A percentile compares a stretch with the other conserved stretches of the same genome.
These are phyloP conservation scores for Dipodomys merriami DNA, from an alignment of 2,113 vertebrate species.

Conservation along the genomic window DNA sequence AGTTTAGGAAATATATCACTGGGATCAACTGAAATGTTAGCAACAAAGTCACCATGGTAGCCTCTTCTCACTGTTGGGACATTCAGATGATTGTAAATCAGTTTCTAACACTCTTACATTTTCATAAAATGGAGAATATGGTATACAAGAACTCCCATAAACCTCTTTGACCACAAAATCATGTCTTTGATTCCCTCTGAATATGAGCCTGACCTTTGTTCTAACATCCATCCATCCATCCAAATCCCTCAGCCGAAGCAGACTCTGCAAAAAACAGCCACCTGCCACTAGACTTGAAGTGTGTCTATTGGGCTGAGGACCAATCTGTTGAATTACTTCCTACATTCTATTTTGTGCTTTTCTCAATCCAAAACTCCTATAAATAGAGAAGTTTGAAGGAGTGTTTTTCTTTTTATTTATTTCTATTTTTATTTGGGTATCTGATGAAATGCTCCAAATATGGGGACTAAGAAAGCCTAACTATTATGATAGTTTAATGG, in stretches of 20 bases:
- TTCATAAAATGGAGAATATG: slow-evolving; percentile 24
- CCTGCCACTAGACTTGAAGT: background rate
- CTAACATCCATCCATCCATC: background rate
- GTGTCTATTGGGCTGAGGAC: background rate
- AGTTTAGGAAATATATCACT: background rate
- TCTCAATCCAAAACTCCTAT: background rate
- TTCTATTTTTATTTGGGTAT: slow-evolving; percentile 46
- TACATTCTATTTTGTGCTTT: background rate
- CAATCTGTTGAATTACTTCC: background rate
- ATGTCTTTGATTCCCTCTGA: background rate
- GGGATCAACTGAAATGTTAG: background rate
- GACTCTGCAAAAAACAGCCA: background rate
- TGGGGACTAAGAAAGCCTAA: background rate
- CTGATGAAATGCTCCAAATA: slow-evolving; percentile 20
- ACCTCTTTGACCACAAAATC: background rate
- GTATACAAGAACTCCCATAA: background rate
- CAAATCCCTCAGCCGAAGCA: background rate
- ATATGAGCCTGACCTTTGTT: background rate
- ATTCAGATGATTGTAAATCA: slow-evolving; percentile 20
- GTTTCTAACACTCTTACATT: background rate
- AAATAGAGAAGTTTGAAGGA: background rate
- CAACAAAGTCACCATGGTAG: background rate
- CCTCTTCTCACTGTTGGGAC: background rate
- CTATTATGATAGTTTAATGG: slow-evolving; percentile 20
- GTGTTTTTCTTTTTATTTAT: slow-evolving; percentile 28